Base-by-base conservation (phyloP, 2,113 vertebrate species). In the Hyperopisus bebe region DNA sequence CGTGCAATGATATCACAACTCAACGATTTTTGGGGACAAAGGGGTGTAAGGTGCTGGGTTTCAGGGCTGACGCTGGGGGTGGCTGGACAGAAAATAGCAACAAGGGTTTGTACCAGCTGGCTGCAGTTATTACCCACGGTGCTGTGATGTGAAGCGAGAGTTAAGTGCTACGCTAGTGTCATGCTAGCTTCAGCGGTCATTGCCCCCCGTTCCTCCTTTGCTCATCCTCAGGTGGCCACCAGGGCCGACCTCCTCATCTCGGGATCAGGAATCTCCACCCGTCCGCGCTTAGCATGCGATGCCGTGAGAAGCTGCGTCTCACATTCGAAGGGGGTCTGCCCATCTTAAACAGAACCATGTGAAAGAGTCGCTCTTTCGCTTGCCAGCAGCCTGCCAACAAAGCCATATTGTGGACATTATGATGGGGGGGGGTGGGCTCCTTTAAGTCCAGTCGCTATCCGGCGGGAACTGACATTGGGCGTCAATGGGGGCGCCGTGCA, bases 51-150 rank as follows among this genome's bases (percentile, higher is more conserved):
- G 89, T 89, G 39, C 86, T 91, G 53, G 84, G 91, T 89, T 90
- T 87, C 91, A 92, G 90, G 88, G 88, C 39, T 89, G 88, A 87
- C 50, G 80, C 62, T 88, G 44, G 51, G 46, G 91, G 80, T 27
- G 62, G 55, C n/a, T 17, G 87, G 88, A 89, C 88, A 91, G 91
- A 89, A 62, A 90, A 88, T 87, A 90, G 93, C 91, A 92, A 86
- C 74, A 86, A 90, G 85, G 42, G 82, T 87, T 91, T 3, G 1
- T n/a, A 31, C 90, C 89, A 89, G 91, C 92, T 90, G 86, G 42
- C 90, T 58, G 42, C 47, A 86, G 84, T 87, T 92, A 91, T 92
- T 92, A 88, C 89, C 27, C 27, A 27, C 88, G 90, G 89, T 66
- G 88, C 8, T 13, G 46, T 8, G 47, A 19, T 90, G 90, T 86